These are phyloP conservation scores for Gastrophryne carolinensis DNA, from an alignment of 2,797 vertebrate genomes.

Conservation along the genomic window DNA sequence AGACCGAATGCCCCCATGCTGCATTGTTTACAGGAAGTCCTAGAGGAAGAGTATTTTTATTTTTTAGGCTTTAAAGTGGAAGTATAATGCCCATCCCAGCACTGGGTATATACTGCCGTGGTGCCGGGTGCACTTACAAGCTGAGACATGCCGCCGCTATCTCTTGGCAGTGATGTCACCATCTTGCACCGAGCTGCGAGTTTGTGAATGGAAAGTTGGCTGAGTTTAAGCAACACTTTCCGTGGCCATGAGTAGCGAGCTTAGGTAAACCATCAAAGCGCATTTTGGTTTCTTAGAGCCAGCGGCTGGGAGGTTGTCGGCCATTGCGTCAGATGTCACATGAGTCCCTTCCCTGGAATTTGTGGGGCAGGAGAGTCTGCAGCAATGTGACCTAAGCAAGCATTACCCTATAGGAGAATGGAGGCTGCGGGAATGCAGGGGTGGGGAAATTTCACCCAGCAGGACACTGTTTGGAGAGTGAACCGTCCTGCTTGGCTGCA, in stretches of 20 bases:
- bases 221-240: neutral
- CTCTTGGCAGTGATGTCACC: neutral
- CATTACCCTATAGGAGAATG: constrained; percentile 13
- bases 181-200: neutral
- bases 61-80: too few species aligned
- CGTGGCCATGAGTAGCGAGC: neutral
- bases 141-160: neutral
- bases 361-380: too few species aligned
- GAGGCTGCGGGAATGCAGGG: constrained; percentile 48
- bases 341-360: neutral
- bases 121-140: neutral
- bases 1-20: too few species aligned
- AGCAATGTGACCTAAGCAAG: neutral
- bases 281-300: neutral
- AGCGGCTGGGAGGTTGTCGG: neutral
- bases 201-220: neutral
- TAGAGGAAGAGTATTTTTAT: too few species aligned
- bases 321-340: neutral
- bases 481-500: constrained; percentile 37
- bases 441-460: constrained; percentile 42
- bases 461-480: constrained; percentile 48
- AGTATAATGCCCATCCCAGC: too few species aligned
- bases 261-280: neutral
- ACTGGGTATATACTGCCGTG: too few species aligned
- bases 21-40: too few species aligned